Conservation (phyloP, 2,113 vertebrate species). For the Syrrhaptes paradoxus region DNA sequence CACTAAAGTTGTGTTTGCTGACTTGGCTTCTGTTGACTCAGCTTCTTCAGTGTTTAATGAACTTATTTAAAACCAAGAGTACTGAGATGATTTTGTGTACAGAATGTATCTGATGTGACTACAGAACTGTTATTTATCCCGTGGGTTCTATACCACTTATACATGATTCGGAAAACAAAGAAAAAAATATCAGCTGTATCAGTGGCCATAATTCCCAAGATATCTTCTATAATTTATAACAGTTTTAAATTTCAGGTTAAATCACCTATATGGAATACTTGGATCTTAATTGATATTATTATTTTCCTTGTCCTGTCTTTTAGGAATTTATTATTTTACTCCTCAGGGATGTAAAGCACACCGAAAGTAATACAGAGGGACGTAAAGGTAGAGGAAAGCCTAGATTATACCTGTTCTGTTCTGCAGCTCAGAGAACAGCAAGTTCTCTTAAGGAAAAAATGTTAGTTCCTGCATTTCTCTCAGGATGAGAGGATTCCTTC, state of each 20-base stretch:
- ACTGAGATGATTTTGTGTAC: background rate
- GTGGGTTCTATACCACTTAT: background rate
- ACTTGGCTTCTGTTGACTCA: constrained; percentile 1
- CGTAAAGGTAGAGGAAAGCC: background rate
- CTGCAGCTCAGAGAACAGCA: background rate
- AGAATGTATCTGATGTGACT: background rate
- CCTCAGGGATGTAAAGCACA: background rate
- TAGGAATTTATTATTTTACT: background rate
- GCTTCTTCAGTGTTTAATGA: background rate
- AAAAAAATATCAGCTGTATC: background rate
- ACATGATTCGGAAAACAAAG: background rate
- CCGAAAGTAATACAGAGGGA: background rate
- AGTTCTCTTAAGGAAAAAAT: background rate
- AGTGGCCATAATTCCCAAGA: background rate
- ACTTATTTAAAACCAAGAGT: constrained; percentile 1
- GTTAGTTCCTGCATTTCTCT: background rate
- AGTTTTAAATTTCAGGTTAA: background rate
- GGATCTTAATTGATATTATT: background rate
- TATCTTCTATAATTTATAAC: background rate
- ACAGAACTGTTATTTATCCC: background rate
- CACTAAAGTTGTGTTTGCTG: background rate
- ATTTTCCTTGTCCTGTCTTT: background rate
- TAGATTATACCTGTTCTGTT: background rate
- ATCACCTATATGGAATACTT: background rate
- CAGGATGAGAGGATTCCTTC: background rate